These are phyloP conservation scores for Pseudorhombus dupliciocellatus DNA, from an alignment of 2,113 vertebrate genomes.

Conservation along the genomic window DNA sequence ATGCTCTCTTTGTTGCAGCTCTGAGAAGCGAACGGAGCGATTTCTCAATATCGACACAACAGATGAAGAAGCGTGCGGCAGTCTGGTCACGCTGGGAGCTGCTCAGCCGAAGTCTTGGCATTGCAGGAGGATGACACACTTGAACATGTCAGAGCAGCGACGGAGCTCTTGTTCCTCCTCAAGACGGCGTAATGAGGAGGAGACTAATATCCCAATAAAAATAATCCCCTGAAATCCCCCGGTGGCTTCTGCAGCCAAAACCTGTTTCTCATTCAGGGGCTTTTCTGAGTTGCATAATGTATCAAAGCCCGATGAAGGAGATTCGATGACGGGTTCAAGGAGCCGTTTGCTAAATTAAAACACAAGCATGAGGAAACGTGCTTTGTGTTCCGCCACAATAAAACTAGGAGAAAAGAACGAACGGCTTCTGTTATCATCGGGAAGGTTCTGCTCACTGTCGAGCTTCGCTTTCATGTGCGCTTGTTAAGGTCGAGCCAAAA, in stretches of 20 bases:
- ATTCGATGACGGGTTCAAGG: not conserved
- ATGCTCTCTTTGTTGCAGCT: conserved; percentile 3
- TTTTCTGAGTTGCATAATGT: not conserved
- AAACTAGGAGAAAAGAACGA: not conserved
- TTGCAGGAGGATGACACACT: conserved; percentile 11
- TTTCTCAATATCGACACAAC: conserved; percentile 16
- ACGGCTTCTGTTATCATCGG: not conserved
- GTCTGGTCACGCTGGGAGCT: not conserved
- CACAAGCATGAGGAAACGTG: not conserved
- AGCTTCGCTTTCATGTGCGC: conserved; percentile 13
- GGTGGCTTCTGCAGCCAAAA: conserved; percentile 4
- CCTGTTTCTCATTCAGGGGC: not conserved
- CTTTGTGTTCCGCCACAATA: not conserved
- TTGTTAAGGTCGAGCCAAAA: not conserved
- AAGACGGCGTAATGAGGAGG: conserved; percentile 7
- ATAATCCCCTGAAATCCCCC: not conserved
- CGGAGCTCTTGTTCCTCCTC: not conserved
- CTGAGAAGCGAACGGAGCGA: conserved; percentile 2
- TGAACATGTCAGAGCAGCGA: conserved; percentile 24
- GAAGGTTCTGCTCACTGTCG: conserved; percentile 21
- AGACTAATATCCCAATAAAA: conserved; percentile 8
- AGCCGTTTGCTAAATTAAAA: conserved; percentile 23
- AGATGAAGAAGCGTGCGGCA: not conserved
- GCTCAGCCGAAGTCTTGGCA: conserved; percentile 5
- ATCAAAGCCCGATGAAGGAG: conserved; percentile 9